phyloP scores from a whole-genome alignment of 2,888 invertebrate genomes.

The Eremobia ochroleuca region DNA sequence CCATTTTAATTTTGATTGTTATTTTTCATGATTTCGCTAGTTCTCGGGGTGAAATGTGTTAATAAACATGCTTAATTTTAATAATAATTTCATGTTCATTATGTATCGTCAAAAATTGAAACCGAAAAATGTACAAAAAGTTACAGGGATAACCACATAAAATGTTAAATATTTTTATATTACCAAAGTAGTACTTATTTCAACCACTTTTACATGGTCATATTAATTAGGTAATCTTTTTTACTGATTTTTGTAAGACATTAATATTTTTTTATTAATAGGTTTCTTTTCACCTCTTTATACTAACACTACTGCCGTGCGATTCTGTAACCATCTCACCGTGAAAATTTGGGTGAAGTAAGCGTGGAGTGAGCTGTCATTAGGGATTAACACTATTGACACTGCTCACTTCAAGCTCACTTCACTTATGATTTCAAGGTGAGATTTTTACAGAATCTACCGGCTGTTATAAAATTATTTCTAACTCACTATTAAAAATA shows the following conservation, averaged over 20 bases:
- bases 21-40: background rate
- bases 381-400: too few relatives aligned
- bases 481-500: conserved; percentile 31
- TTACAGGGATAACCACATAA: conserved; percentile 31
- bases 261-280: background rate
- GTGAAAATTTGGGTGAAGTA: too few relatives aligned
- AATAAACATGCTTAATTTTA: background rate
- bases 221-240: background rate
- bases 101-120: conserved; percentile 1
- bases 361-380: too few relatives aligned
- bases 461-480: conserved; percentile 11
- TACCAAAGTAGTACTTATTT: conserved; percentile 23
- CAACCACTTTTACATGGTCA: conserved; percentile 11
- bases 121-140: conserved; percentile 38
- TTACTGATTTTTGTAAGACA: background rate
- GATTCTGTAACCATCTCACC: too few relatives aligned
- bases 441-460: too few relatives aligned
- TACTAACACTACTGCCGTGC: conserved; percentile 14
- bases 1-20: background rate
- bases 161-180: conserved; percentile 18
- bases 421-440: too few relatives aligned
- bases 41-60: background rate
- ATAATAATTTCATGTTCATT: conserved; percentile 22
- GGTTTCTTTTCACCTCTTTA: conserved; percentile 1
- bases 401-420: too few relatives aligned